Evolutionary conservation across 2,113 vertebrate genomes (phyloP), one percentile per base, ranked within the genome.

Genomic region (Boleophthalmus pectinirostris): DNA sequence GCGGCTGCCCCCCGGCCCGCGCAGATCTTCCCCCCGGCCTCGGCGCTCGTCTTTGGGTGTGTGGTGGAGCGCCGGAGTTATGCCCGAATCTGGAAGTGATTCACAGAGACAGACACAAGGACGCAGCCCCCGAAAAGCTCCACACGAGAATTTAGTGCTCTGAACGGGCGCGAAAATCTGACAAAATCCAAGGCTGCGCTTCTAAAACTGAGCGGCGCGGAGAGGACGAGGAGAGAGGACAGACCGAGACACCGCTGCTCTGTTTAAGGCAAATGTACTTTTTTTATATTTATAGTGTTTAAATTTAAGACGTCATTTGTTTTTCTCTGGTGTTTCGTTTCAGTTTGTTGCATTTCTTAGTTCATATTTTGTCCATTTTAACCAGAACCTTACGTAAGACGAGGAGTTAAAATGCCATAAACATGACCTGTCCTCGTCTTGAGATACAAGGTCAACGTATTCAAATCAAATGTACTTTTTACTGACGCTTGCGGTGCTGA

Each of bases 131-230:
- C n/a, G n/a, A 38, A 35, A 12, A 20, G 18, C 61, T 64, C 61
- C 18, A 20, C 3, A 18, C 18, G 29, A 33, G 33, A 64, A 64
- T 64, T 64, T 64, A 64, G 61, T n/a, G 61, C 61, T 64, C 29
- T n/a, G 33, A 64, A 33, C 29, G 61, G 61, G 9, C 18, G 16
- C 29, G 18, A 43, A 64, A 38, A 64, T n/a, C 61, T 38, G 33
- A 64, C 61, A 35, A 64, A 64, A 64, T 38, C 61, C 61, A 64
- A 64, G 61, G 61, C 61, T 38, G 61, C 6, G 8, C 9, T 38
- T 35, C n/a, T 64, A 64, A 64, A 64, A 64, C 61, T 38, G 38
- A 35, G 38, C 18, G 38, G 38, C 1, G 16, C 5, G 8, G 16
- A 43, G 56, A 25, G 56, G 24, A 23, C 14, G 11, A 58, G 56